Conservation (phyloP, 2,113 vertebrate genomes). For the Aldabrachelys gigantea region DNA sequence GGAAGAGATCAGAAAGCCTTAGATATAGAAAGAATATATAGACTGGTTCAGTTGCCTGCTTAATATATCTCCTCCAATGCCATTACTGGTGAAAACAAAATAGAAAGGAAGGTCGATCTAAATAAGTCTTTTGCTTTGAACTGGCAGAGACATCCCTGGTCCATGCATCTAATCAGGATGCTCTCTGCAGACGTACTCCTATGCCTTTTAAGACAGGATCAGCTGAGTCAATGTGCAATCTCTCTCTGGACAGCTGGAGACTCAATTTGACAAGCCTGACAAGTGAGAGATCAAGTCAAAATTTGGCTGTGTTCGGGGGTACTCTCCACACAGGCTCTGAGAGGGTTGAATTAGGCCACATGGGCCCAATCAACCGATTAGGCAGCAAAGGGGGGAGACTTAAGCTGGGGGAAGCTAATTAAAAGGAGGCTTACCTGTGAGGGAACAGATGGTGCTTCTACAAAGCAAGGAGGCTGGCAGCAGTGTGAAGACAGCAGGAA, state of each 20-base stretch:
- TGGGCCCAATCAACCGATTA: background rate
- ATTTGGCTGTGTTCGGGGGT: background rate
- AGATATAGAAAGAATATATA: fast-evolving
- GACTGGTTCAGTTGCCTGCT: background rate
- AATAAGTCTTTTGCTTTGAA: background rate
- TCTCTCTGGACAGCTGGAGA: background rate
- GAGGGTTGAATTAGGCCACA: background rate
- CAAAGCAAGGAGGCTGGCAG: background rate
- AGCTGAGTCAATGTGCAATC: background rate
- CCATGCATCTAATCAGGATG: background rate
- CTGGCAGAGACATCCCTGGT: background rate
- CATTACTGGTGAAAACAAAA: background rate
- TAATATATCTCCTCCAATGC: background rate
- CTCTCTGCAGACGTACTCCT: background rate
- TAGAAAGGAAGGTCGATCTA: background rate
- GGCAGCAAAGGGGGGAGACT: background rate
- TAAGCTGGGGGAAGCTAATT: background rate
- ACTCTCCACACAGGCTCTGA: background rate
- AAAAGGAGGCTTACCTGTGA: background rate
- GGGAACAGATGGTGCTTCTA: background rate
- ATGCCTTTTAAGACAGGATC: background rate
- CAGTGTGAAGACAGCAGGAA: no score
- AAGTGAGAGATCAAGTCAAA: background rate
- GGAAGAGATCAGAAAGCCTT: background rate
- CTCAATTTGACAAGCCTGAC: background rate